Evolutionary conservation across 2,113 vertebrate species (phyloP).

Genomic region (Condylura cristata): DNA sequence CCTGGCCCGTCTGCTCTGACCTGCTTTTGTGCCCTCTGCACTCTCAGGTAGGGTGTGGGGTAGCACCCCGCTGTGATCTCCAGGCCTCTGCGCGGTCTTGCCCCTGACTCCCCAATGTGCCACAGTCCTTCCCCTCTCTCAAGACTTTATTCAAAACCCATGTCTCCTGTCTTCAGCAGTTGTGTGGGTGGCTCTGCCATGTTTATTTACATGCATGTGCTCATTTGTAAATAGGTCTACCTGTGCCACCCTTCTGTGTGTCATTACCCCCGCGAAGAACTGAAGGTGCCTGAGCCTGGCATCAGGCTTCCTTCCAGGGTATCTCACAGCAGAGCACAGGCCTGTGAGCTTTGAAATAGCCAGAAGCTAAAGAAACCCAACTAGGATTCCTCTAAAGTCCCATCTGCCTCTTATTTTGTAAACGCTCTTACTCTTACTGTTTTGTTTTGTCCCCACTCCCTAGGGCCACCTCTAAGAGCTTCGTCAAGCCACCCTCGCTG

Average conservation of each 20-base stretch:
- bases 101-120: accelerated
- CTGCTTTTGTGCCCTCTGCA: not conserved
- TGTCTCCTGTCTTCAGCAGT: not conserved
- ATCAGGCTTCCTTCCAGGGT: accelerated
- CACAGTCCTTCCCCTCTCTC: not conserved
- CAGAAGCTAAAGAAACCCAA: not conserved
- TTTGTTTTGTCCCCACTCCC: not conserved
- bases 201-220: not conserved
- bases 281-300: not conserved
- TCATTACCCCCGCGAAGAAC: not conserved
- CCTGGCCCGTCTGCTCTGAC: accelerated
- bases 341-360: not conserved
- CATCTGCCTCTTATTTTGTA: not conserved
- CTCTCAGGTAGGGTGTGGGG: not conserved
- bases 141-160: not conserved
- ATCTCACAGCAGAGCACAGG: not conserved
- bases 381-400: accelerated
- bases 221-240: not conserved
- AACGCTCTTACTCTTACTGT: not conserved
- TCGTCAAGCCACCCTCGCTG: conserved; percentile 92
- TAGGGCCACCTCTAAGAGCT: conserved; percentile 91
- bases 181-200: not conserved
- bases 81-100: not conserved
- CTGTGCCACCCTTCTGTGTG: not conserved
- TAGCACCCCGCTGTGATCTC: not conserved